Conservation (phyloP, 2,888 invertebrate genomes). For the Pristionchus mayeri region DNA sequence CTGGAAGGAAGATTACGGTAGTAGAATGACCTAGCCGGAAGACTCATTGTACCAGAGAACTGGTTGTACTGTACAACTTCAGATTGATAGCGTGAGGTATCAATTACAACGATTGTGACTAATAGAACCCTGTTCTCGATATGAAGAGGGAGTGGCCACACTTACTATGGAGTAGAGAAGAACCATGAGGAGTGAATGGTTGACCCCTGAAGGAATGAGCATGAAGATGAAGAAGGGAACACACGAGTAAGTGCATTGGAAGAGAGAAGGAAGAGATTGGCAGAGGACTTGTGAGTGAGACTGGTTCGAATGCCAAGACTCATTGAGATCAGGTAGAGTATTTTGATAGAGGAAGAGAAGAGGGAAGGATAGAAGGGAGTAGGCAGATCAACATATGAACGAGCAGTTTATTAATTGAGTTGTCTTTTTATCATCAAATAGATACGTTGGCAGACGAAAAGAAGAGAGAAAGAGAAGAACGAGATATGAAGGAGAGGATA, state of each 20-base stretch:
- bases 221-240: neutral
- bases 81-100: slow-evolving; percentile 16
- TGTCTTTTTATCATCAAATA: slow-evolving; percentile 11
- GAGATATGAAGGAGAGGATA: no score
- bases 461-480: slow-evolving; percentile 37
- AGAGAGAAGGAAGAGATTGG: neutral
- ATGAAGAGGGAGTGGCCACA: slow-evolving; percentile 7
- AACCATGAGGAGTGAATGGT: slow-evolving; percentile 20
- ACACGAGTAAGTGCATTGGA: no score
- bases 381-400: no score
- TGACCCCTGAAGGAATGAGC: no score
- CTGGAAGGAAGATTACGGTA: slow-evolving; percentile 11
- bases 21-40: neutral
- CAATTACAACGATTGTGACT: neutral
- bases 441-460: slow-evolving; percentile 1
- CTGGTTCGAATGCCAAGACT: slow-evolving; percentile 24
- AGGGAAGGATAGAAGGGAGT: no score
- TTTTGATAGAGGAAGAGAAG: neutral
- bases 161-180: slow-evolving; percentile 28
- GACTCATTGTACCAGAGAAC: neutral
- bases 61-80: slow-evolving; percentile 7
- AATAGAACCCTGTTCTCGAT: slow-evolving; percentile 14
- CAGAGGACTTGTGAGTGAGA: neutral
- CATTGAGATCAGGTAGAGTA: slow-evolving; percentile 40
- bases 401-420: neutral